Base-by-base conservation (phyloP, 2,797 vertebrate genomes). In the Coregonus sp. region DNA sequence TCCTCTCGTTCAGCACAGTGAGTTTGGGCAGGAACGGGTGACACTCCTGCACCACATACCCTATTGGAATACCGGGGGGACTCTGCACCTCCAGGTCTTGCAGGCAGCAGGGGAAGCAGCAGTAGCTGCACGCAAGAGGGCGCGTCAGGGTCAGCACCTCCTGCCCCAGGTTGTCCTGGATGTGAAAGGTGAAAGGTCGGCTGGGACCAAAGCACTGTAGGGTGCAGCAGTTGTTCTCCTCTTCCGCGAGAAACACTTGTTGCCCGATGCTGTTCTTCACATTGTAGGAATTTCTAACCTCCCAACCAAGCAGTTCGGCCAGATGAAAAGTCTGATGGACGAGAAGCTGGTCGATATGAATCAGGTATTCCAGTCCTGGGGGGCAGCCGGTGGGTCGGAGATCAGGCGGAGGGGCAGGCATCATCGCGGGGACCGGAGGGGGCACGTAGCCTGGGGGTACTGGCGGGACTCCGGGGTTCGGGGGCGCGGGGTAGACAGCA, bases 81-180 rank as follows among this genome's bases (percentile, higher is more conserved):
- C 93, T 92, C 76, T 96, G 94, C 31, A 96, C 92, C 90, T 96
- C 95, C 75, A 97, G 77, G 95, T 96, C 92, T 80, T 97, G 95
- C 16, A 96, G 89, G 65, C 94, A 96, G 84, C 95, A 96, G 54
- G 95, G 96, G 20, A 47, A 96, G 67, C 88, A 94, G 81, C 95
- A 96, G 0, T 68, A 29, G 6, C 18, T 35, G 15, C 96, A 96
- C 0, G 88, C 90, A 0, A 95, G 82, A 0, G 94, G 93, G 5
- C 95, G 92, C 0, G 85, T 73, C 67, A 96, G 15, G 0, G 81
- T 89, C 1, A 96, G 90, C 54, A 96, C 90, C 73, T 95, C 94
- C 0, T 1, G 94, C 52, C 92, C 93, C 52, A 89, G 16, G 77
- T 96, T 96, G 81, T 96, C 95, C 15, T 86, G 37, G 37, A 97